These are phyloP conservation scores for Aculops lycopersici DNA, from an alignment of 1,140 invertebrate genomes.

Conservation along the genomic window DNA sequence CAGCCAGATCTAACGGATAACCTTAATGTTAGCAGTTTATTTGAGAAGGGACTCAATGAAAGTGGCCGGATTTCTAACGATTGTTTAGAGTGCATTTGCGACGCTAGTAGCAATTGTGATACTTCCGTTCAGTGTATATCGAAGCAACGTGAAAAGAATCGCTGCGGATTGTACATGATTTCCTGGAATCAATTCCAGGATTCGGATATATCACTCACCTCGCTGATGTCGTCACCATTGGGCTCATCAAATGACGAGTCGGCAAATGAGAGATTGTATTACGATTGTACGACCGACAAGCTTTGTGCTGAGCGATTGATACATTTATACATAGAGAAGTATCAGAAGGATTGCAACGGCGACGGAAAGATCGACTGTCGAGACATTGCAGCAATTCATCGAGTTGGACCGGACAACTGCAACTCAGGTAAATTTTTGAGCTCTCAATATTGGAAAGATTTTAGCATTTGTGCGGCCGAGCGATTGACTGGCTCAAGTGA, in stretches of 20 bases:
- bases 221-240: background rate
- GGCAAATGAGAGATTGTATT: background rate
- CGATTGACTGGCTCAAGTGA: too few species aligned
- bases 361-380: constrained; percentile 5
- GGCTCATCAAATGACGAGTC: background rate
- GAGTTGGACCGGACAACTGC: constrained; percentile 8
- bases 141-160: constrained; percentile 5
- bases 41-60: too few species aligned
- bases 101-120: constrained; percentile 8
- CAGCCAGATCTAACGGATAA: too few species aligned
- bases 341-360: constrained; percentile 40
- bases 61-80: background rate
- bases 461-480: constrained; percentile 5
- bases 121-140: background rate
- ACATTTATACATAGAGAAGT: constrained; percentile 41
- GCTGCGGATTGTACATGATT: constrained; percentile 3
- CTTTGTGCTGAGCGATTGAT: constrained; percentile 34
- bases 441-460: constrained; percentile 8
- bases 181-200: constrained; percentile 4
- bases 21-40: too few species aligned
- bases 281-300: constrained; percentile 29
- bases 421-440: constrained; percentile 3
- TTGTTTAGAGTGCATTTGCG: constrained; percentile 3
- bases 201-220: constrained; percentile 1
- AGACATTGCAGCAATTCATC: constrained; percentile 21